Evolutionary conservation across 2,888 invertebrate genomes (phyloP).

Genomic region (Pemphredon lugubris): DNA sequence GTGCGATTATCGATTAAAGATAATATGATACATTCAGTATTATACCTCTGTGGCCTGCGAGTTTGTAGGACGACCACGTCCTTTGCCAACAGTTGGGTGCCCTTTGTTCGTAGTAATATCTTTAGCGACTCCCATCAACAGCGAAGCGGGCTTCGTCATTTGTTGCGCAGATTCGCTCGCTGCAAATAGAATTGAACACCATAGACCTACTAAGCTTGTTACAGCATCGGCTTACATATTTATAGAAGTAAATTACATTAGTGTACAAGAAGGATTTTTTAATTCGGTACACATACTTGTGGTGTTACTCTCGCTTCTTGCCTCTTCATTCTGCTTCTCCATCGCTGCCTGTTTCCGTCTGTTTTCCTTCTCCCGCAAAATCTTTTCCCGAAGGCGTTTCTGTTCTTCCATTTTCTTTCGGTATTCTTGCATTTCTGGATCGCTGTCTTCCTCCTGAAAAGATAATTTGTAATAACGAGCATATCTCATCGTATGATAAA

Average conservation of each 20-base stretch:
- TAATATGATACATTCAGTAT: slow-evolving; percentile 60
- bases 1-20: slow-evolving; percentile 17
- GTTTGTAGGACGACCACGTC: slow-evolving; percentile 69
- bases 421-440: slow-evolving; percentile 81
- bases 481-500: no score
- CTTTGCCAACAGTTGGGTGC: slow-evolving; percentile 61
- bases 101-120: slow-evolving; percentile 62
- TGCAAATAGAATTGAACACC: slow-evolving; percentile 32
- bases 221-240: no score
- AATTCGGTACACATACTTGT: slow-evolving; percentile 56
- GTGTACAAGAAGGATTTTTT: neutral
- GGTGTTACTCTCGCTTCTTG: slow-evolving; percentile 58
- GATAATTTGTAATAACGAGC: neutral
- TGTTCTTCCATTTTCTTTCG: slow-evolving; percentile 81
- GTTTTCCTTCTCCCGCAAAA: slow-evolving; percentile 81
- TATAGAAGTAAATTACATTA: neutral
- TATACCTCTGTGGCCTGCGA: slow-evolving; percentile 77
- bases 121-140: slow-evolving; percentile 66
- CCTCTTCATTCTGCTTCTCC: slow-evolving; percentile 74
- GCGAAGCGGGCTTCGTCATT: slow-evolving; percentile 63
- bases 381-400: slow-evolving; percentile 80
- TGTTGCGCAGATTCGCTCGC: slow-evolving; percentile 64
- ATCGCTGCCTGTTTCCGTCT: slow-evolving; percentile 79
- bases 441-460: slow-evolving; percentile 73
- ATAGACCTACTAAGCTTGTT: neutral